Base-by-base conservation (phyloP, 2,888 invertebrate genomes). In the Mantis religiosa region DNA sequence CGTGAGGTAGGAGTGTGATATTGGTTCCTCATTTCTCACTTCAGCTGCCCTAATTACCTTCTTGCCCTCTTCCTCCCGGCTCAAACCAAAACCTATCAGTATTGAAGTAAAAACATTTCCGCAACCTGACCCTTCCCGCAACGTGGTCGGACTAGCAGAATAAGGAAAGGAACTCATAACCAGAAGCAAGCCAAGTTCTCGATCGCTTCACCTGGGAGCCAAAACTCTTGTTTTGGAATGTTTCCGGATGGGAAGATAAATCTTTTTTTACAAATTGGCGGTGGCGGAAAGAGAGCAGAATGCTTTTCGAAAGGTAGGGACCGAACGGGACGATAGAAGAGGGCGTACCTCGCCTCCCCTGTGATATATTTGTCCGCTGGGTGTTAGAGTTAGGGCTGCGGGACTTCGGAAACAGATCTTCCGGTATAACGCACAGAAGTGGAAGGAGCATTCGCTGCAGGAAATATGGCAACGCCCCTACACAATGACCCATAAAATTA, bases 201-300 rank as follows among this genome's bases (percentile, higher is more conserved):
- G 88, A 84, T 41, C 88, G 82, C 82, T 88, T 87, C 89, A 89
- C 89, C 89, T 89, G 89, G 89, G 89, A 89, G 85, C 41, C 20
- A 89, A 89, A 71, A 71, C 54, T 71, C 54, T 71, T 71, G 85
- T 89, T 88, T 84, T 30, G 86, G 81, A 81, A 84, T 84, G 84
- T 30, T 84, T 84, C 34, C 25, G 84, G 84, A 86, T 54, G 54
- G 85, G 88, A 84, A 89, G 85, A 89, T 89, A 89, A 89, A 89
- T 89, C 89, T 89, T 85, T 85, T 85, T 88, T 89, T 89, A 89
- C 89, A 89, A 89, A 89, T 89, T 89, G 89, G 89, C 87, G 89
- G 87, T 84, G 82, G 54, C 28, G 85, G 87, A 20, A 81, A 28
- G 27, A 30, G 30, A 20, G 81, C 28, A 81, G 81, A 71, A 81